These are phyloP conservation scores for Suricata suricatta DNA, from an alignment of 2,113 vertebrate genomes.

Conservation along the genomic window DNA sequence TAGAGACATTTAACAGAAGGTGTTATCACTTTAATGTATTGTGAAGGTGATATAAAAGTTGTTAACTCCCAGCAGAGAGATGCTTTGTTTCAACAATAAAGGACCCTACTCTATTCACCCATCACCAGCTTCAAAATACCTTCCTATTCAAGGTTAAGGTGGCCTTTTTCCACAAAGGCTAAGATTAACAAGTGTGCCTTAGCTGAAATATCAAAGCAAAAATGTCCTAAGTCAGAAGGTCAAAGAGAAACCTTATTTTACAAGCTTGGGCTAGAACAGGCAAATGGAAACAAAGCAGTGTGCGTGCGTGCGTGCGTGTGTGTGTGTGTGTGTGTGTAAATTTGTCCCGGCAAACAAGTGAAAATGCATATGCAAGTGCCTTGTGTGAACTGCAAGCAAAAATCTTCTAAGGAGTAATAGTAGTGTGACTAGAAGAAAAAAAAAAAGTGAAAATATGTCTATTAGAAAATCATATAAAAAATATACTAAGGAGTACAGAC, in stretches of 20 bases:
- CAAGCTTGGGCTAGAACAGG: not conserved
- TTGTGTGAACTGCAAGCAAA: conserved; percentile 21
- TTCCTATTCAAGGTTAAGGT: conserved; percentile 57
- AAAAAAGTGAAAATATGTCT: conserved; percentile 12
- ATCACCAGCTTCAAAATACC: conserved; percentile 69
- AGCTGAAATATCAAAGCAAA: conserved; percentile 20
- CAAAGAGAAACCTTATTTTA: not conserved
- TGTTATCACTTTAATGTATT: not conserved
- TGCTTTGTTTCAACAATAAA: conserved; percentile 12
- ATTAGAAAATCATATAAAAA: conserved; percentile 27
- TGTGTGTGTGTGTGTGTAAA: not conserved
- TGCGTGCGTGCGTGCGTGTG: not conserved
- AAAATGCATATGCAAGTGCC: not conserved
- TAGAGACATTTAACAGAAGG: conserved; percentile 3
- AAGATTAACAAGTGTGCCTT: conserved; percentile 61
- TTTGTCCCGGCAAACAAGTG: not conserved
- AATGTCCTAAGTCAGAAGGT: not conserved
- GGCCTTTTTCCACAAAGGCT: rapidly evolving
- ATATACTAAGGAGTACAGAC: not conserved
- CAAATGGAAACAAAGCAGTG: conserved; percentile 22
- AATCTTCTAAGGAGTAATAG: conserved; percentile 30
- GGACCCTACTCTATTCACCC: conserved; percentile 46
- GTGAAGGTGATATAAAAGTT: not conserved
- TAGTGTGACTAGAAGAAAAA: not conserved
- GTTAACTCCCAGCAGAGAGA: not conserved